These are phyloP conservation scores for Sarcophaga variegata DNA, from an alignment of 2,888 invertebrate species.

Conservation along the genomic window DNA sequence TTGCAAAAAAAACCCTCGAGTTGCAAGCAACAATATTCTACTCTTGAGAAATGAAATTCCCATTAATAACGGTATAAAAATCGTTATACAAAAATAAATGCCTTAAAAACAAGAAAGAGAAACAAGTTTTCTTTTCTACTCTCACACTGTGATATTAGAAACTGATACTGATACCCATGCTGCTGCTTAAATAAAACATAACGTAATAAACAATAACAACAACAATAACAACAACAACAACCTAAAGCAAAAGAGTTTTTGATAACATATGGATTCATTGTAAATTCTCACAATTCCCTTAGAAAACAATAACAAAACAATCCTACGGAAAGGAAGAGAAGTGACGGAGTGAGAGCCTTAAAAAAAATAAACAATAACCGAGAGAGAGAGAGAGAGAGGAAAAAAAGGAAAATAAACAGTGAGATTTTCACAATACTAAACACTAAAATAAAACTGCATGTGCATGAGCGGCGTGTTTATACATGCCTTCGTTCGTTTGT, in stretches of 20 bases:
- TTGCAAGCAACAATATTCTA: constrained; percentile 4
- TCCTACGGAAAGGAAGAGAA: not conserved
- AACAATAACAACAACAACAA: constrained; percentile 12
- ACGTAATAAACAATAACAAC: constrained; percentile 7
- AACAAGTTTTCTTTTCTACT: not conserved
- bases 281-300: constrained; percentile 52
- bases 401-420: not conserved
- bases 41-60: not conserved
- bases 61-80: not conserved
- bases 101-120: not conserved
- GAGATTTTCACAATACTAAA: not conserved
- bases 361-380: not conserved
- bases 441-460: constrained; percentile 21
- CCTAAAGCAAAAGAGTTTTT: constrained; percentile 7
- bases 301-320: constrained; percentile 34
- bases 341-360: not conserved
- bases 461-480: constrained; percentile 1
- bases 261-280: constrained; percentile 54
- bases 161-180: constrained; percentile 31
- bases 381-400: not conserved
- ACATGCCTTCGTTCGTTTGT: not conserved
- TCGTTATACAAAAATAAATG: not conserved
- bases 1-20: not conserved
- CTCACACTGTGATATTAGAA: constrained; percentile 9
- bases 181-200: constrained; percentile 25